A percentile compares a stretch with the other conserved stretches of the same genome.
These are phyloP conservation scores for Dolichallabes microphthalmus DNA, from an alignment of 2,113 vertebrate genomes.

Conservation along the genomic window DNA sequence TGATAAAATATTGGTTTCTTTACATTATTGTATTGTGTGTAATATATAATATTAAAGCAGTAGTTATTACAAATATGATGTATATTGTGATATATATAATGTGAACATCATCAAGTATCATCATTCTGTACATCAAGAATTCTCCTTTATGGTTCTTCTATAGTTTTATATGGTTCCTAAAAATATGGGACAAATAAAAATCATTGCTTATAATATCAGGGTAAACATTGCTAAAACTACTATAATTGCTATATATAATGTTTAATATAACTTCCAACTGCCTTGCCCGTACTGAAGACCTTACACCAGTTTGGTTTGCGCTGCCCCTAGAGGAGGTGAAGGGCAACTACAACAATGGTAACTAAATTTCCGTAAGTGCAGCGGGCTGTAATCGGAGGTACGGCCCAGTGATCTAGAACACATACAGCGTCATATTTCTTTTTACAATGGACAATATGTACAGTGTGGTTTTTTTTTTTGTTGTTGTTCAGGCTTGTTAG, in stretches of 20 bases:
- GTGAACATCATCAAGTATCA: no score
- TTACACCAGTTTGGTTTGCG: slow-evolving; percentile 57
- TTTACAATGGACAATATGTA: neutral
- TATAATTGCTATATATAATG: no score
- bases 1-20: neutral
- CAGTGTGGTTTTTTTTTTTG: neutral
- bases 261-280: neutral
- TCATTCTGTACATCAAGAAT: no score
- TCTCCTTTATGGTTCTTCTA: no score
- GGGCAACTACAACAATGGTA: slow-evolving; percentile 56
- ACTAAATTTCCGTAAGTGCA: neutral
- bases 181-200: neutral
- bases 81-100: no score
- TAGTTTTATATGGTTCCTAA: neutral
- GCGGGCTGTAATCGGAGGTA: neutral
- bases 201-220: neutral
- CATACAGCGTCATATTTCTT: neutral
- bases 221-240: neutral
- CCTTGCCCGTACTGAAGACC: neutral
- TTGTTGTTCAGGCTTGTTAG: neutral
- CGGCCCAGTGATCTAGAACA: neutral
- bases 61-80: no score
- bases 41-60: no score
- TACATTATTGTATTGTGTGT: neutral
- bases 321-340: slow-evolving; percentile 67